Evolutionary conservation across 2,113 vertebrate species (phyloP).

Genomic region (Chinchilla lanigera): DNA sequence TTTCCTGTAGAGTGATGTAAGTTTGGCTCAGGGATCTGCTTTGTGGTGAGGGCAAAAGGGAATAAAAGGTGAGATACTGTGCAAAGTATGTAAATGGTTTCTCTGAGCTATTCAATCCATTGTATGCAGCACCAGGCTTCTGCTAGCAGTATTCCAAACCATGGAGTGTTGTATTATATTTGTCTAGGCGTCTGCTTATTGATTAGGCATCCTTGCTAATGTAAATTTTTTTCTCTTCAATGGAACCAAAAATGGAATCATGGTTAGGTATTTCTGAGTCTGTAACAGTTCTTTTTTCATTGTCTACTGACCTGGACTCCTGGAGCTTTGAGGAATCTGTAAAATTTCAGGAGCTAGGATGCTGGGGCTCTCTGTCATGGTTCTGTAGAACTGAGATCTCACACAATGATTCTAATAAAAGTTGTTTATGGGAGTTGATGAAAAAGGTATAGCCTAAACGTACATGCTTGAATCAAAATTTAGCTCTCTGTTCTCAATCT

Average conservation of each 20-base stretch:
- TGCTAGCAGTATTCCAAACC: background rate
- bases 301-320: background rate
- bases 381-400: background rate
- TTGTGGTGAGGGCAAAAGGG: background rate
- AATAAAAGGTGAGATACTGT: background rate
- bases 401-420: background rate
- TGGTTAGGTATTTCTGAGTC: background rate
- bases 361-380: background rate
- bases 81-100: background rate
- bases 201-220: background rate
- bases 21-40: background rate
- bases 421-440: background rate
- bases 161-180: background rate
- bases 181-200: background rate
- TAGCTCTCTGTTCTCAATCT: background rate
- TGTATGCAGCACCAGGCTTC: background rate
- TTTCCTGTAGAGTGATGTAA: background rate
- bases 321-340: background rate
- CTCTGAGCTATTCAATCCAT: background rate
- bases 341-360: background rate
- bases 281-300: background rate
- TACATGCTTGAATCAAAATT: background rate
- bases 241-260: background rate
- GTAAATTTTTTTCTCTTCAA: slow-evolving; percentile 25
- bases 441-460: background rate